Evolutionary conservation across 1,140 invertebrate genomes (phyloP), one percentile per base, ranked within the genome.

Genomic region (Drosophila funebris): DNA sequence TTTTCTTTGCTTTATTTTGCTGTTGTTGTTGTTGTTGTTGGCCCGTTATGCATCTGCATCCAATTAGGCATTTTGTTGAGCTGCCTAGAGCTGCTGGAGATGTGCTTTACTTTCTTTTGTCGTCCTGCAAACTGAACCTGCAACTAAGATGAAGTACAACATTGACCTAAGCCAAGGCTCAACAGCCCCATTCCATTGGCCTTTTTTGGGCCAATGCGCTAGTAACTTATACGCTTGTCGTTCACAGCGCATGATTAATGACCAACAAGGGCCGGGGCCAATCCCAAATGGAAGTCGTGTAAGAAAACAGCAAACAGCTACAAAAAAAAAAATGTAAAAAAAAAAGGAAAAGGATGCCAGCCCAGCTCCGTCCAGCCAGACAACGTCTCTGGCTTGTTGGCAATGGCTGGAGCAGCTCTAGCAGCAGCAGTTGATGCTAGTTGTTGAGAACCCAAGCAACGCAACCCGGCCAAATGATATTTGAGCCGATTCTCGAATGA

Each of bases 181-280:
- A 9, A 22, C 70, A 46, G 73, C 63, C 71, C 63, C 77, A 87
- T 83, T 87, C 72, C 72, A 48, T 73, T 81, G 75, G 83, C 78
- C 78, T 87, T 87, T 87, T 87, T 87, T 78, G 83, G 83, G 72
- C 72, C 75, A 88, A 76, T 78, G 67, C 75, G 75, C 78, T 79
- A 88, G 83, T 88, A 87, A 87, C 83, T 88, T 87, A 87, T 87
- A 79, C 83, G 78, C 83, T 87, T 87, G 83, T 88, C 83, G 84
- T 88, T 87, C 78, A 89, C 75, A 88, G 78, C 64, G 78, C 83
- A 87, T 87, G 83, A 87, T 87, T 87, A 87, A 87, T 87, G 83
- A 83, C 83, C 83, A 83, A 83, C 83, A 87, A 88, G 83, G 83
- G 83, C 83, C 83, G 61, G 29, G 57, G 73, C 73, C 56, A 71